Percentiles rank a stretch among this genome's conserved stretches.
Evolutionary conservation across 1,140 invertebrate genomes (phyloP).

Genomic region (fruit fly (Drosophila melanogaster)): DNA sequence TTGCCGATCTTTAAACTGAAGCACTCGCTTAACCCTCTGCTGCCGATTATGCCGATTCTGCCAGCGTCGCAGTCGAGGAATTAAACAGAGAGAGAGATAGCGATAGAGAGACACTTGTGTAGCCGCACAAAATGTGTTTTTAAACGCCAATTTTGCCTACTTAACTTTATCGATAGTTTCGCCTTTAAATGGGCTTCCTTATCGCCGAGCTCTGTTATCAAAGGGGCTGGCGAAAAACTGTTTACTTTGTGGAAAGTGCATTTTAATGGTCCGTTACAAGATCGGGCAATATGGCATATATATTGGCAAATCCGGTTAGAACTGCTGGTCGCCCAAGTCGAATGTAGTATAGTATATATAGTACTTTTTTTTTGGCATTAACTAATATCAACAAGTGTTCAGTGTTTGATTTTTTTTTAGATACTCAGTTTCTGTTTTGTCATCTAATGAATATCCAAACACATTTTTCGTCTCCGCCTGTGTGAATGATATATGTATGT

Average conservation of each 20-base stretch:
- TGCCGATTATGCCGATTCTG: constrained; percentile 18
- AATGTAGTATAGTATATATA: too few species aligned
- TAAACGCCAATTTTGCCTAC: constrained; percentile 45
- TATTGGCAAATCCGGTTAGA: constrained; percentile 31
- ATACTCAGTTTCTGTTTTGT: constrained; percentile 19
- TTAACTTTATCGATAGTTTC: constrained; percentile 57
- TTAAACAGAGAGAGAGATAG: constrained; percentile 9
- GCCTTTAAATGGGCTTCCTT: constrained; percentile 37
- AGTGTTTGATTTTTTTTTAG: constrained; percentile 9
- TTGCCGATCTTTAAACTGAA: constrained; percentile 71
- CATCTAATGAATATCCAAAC: constrained; percentile 35
- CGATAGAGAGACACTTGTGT: constrained; percentile 9
- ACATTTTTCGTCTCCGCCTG: constrained; percentile 5
- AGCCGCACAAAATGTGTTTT: constrained; percentile 55
- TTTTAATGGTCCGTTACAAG: constrained; percentile 43
- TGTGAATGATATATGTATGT: constrained; percentile 3
- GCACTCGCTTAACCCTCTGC: constrained; percentile 70
- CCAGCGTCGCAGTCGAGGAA: constrained; percentile 18
- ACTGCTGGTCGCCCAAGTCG: constrained; percentile 10
- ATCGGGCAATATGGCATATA: constrained; percentile 5
- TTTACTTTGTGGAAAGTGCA: constrained; percentile 34
- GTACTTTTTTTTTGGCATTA: background rate
- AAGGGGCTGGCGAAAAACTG: background rate
- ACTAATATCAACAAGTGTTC: constrained; percentile 31
- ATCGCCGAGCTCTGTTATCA: constrained; percentile 25